These are phyloP conservation scores for Lysandra bellargus DNA, from an alignment of 2,888 invertebrate genomes.

Conservation along the genomic window DNA sequence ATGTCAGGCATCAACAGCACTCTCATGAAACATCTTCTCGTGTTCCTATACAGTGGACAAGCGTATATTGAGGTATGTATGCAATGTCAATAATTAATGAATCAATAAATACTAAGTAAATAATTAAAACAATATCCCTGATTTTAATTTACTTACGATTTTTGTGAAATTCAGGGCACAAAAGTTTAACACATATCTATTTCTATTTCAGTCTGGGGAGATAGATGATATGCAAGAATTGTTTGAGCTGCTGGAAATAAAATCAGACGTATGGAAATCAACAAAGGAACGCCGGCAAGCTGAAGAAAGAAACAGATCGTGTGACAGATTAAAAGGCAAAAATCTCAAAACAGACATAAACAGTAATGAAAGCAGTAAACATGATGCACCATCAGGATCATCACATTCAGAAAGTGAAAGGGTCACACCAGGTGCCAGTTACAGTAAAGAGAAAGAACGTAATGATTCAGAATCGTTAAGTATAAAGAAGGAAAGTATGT, in stretches of 20 bases:
- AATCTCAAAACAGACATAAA: conserved; percentile 74
- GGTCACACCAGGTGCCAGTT: conserved; percentile 71
- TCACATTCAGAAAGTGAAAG: conserved; percentile 76
- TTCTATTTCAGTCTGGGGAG: conserved; percentile 84
- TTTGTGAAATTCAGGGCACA: background rate
- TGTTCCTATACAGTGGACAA: conserved; percentile 92
- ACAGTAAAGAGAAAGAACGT: conserved; percentile 72
- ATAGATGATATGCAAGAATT: conserved; percentile 91
- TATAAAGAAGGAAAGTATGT: conserved; percentile 78
- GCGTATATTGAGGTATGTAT: conserved; percentile 86
- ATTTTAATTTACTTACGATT: background rate
- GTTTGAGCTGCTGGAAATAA: conserved; percentile 90
- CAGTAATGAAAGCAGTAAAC: conserved; percentile 78
- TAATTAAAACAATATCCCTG: too few species aligned
- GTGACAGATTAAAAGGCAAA: conserved; percentile 73
- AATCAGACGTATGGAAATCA: conserved; percentile 88
- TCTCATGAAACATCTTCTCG: conserved; percentile 89
- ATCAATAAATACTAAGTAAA: background rate
- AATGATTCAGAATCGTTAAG: conserved; percentile 68
- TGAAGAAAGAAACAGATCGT: conserved; percentile 74
- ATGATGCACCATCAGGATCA: conserved; percentile 74
- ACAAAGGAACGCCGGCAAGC: conserved; percentile 77
- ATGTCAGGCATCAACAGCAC: conserved; percentile 90
- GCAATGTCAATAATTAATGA: conserved; percentile 5
- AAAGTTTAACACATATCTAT: background rate